Evolutionary conservation across 2,797 vertebrate species (phyloP).

Genomic region (Hydrophis major): DNA sequence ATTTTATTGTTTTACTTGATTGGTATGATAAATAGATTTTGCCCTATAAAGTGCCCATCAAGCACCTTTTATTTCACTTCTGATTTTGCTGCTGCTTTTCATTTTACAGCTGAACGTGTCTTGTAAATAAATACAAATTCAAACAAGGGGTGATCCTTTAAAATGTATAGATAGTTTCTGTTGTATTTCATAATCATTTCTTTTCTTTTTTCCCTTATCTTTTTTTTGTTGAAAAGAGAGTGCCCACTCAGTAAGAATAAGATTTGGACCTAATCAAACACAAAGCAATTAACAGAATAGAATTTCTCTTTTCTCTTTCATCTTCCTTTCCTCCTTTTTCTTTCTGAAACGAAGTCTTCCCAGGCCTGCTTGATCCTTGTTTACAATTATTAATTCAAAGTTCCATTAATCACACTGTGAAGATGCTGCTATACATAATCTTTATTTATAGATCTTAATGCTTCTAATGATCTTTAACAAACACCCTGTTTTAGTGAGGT

Average conservation of each 20-base stretch:
- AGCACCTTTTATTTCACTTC: background rate
- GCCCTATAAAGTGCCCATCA: background rate
- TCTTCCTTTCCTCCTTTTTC: slow-evolving; percentile 13
- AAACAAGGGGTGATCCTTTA: background rate
- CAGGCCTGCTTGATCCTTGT: slow-evolving; percentile 5
- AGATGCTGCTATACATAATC: slow-evolving; percentile 44
- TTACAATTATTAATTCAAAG: slow-evolving; percentile 35
- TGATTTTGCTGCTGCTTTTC: background rate
- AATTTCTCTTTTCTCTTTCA: background rate
- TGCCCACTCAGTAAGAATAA: slow-evolving; percentile 31
- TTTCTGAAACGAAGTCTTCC: slow-evolving; percentile 28
- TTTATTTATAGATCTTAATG: slow-evolving; percentile 71
- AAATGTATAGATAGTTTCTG: background rate
- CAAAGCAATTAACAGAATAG: slow-evolving; percentile 54
- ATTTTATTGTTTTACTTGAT: background rate
- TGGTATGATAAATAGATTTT: background rate
- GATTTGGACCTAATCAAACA: slow-evolving; percentile 51
- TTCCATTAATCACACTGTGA: slow-evolving; percentile 56
- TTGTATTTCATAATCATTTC: background rate
- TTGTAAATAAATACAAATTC: background rate
- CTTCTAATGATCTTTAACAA: slow-evolving; percentile 72
- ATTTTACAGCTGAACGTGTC: background rate
- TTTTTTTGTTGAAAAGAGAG: background rate
- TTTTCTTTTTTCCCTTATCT: background rate
- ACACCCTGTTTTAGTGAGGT: slow-evolving; percentile 66